Percentiles rank a stretch among this genome's conserved stretches.
Evolutionary conservation across 2,888 invertebrate genomes (phyloP).

Genomic region (Metalampra italica): DNA sequence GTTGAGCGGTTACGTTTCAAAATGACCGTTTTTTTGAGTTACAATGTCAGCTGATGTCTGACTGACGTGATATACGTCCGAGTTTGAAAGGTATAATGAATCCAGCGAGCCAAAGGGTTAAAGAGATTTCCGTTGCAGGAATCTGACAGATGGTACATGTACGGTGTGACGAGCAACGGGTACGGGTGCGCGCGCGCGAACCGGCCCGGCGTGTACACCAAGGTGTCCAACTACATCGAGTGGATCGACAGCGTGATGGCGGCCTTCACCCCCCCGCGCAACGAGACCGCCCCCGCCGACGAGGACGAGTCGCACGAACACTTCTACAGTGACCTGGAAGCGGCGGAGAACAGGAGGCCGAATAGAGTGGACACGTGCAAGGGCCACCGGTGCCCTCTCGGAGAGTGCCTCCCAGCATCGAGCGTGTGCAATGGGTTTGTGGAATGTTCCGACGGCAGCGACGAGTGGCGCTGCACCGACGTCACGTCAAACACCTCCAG

Average conservation of each 20-base stretch:
- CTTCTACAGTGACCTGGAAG: conserved; percentile 60
- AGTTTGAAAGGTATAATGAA: no score
- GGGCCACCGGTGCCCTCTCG: conserved; percentile 86
- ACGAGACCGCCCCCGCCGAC: conserved; percentile 29
- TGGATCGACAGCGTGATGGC: conserved; percentile 83
- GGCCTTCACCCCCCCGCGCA: conserved; percentile 43
- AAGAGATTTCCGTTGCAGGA: conserved; percentile 39
- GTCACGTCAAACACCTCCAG: conserved; percentile 40
- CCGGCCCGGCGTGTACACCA: conserved; percentile 89
- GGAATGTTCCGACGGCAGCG: conserved; percentile 87
- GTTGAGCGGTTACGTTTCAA: no score
- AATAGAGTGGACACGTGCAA: conserved; percentile 69
- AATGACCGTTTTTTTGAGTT: no score
- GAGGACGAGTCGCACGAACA: conserved; percentile 44
- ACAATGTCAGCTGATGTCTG: no score
- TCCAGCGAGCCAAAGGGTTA: not conserved
- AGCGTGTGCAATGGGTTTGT: conserved; percentile 87
- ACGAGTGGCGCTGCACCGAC: conserved; percentile 80
- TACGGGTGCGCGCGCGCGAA: conserved; percentile 89
- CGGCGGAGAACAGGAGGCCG: conserved; percentile 58
- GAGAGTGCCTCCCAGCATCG: conserved; percentile 84
- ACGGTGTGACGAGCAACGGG: conserved; percentile 88
- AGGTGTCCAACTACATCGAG: conserved; percentile 84
- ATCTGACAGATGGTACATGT: conserved; percentile 69
- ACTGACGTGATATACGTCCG: no score